Evolutionary conservation across 2,888 invertebrate species (phyloP), one percentile per base, ranked within the genome.

Genomic region (Aradus depressus): DNA sequence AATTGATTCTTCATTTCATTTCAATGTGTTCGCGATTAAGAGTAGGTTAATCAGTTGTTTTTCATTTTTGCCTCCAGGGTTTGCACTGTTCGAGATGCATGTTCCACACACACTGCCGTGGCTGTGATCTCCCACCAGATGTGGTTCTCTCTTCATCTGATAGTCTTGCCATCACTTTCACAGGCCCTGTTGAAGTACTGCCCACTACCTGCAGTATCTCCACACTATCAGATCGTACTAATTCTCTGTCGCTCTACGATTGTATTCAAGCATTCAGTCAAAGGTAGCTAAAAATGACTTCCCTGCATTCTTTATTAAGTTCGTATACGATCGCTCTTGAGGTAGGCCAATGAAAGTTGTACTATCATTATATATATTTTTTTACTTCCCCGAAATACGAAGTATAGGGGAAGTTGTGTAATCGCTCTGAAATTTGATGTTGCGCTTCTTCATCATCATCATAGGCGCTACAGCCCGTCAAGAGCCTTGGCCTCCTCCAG

Each of bases 221-320:
- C 45, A 73, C 74, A 34, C 67, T 75, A 64, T 68, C 67, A 45
- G 67, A 67, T 45, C 66, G 68, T 55, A 66, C 73, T 48, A 68
- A 69, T 58, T 71, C 74, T 1, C 66, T 76, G 26, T 72, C 74
- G n/a, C 67, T 78, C 12, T 71, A 75, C 59, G 77, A 79, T 61
- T 79, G 79, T 63, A 70, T 79, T 51, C 69, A 72, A 59, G 76
- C 77, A 55, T 79, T 79, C 65, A 76, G 76, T 62, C 74, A 74
- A 62, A 73, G 72, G 74, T 74, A 61, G 55, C 53, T 47, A 25
- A 3, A 21, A 41, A 6, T 14, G 10, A 14, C 37, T 6, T 39
- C 10, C 18, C 22, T 21, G 18, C 10, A 21, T 21, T 41, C 18
- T 39, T 39, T 18, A 43, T 14, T 28, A 12, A 26, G 4, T 14